phyloP scores from a whole-genome alignment of 1,140 invertebrate species.

The Sinella curviseta region DNA sequence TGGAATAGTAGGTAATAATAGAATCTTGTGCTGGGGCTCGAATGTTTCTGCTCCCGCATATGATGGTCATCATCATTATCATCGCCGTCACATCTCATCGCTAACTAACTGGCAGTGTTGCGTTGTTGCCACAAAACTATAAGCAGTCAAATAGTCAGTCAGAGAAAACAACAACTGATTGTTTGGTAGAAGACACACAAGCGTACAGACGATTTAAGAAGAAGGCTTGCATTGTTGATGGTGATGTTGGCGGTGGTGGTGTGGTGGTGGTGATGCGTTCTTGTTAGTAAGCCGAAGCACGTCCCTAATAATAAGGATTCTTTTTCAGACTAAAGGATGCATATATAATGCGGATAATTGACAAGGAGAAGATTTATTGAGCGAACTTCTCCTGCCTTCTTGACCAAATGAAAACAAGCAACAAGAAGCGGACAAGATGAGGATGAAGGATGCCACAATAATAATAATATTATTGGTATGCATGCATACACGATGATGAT shows the following conservation, averaged over 20 bases:
- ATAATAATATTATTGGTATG: slow-evolving; percentile 9
- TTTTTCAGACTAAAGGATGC: slow-evolving; percentile 21
- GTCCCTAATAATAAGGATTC: slow-evolving; percentile 19
- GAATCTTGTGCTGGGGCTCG: too few relatives aligned
- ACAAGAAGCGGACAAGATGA: background rate
- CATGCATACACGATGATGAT: too few relatives aligned
- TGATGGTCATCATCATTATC: background rate
- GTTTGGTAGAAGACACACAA: background rate
- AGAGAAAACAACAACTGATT: too few relatives aligned
- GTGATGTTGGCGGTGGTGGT: too few relatives aligned
- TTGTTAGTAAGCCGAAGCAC: slow-evolving; percentile 12
- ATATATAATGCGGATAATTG: slow-evolving; percentile 25
- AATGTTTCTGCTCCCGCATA: background rate
- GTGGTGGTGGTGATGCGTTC: too few relatives aligned
- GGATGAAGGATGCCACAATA: background rate
- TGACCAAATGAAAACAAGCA: slow-evolving; percentile 14
- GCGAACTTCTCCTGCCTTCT: background rate
- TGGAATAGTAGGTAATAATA: background rate
- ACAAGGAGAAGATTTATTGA: slow-evolving; percentile 21
- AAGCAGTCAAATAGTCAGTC: background rate
- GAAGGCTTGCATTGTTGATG: too few relatives aligned
- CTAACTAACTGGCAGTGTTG: too few relatives aligned
- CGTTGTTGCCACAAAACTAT: too few relatives aligned
- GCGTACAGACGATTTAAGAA: too few relatives aligned
- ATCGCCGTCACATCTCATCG: too few relatives aligned